A percentile compares a stretch with the other conserved stretches of the same genome.
These are phyloP conservation scores for Parambassis ranga DNA, from an alignment of 2,797 vertebrate species.

Conservation along the genomic window DNA sequence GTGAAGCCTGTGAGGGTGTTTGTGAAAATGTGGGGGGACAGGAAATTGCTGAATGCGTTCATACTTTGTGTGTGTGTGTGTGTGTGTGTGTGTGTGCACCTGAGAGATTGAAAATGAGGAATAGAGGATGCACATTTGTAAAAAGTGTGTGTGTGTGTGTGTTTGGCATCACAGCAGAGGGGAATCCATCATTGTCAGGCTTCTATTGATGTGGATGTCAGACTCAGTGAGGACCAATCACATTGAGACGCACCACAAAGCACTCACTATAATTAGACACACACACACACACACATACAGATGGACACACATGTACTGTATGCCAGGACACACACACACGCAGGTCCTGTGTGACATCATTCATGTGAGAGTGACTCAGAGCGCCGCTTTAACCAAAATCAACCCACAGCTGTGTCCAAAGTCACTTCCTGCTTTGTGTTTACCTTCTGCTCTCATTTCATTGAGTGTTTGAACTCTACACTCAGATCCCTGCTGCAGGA, in stretches of 20 bases:
- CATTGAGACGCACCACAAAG: slow-evolving; percentile 69
- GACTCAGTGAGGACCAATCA: slow-evolving; percentile 68
- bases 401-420: slow-evolving; percentile 14
- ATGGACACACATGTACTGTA: background rate
- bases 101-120: background rate
- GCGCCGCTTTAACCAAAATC: slow-evolving; percentile 27
- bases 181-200: slow-evolving; percentile 80
- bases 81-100: background rate
- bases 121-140: slow-evolving; percentile 7
- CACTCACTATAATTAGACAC: slow-evolving; percentile 80
- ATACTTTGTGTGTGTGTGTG: background rate
- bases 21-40: background rate
- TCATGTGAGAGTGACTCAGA: slow-evolving; percentile 28
- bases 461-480: background rate
- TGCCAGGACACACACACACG: background rate
- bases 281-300: slow-evolving; percentile 39
- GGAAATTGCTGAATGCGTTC: background rate
- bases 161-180: slow-evolving; percentile 37
- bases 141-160: slow-evolving; percentile 8
- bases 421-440: slow-evolving; percentile 10
- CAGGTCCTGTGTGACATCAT: slow-evolving; percentile 30
- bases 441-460: background rate
- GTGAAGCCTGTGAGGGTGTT: slow-evolving; percentile 20
- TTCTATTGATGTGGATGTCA: slow-evolving; percentile 81
- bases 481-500: background rate